A percentile compares a stretch with the other conserved stretches of the same genome.
These are phyloP conservation scores for Perognathus longimembris DNA, from an alignment of 2,113 vertebrate genomes.

Conservation along the genomic window DNA sequence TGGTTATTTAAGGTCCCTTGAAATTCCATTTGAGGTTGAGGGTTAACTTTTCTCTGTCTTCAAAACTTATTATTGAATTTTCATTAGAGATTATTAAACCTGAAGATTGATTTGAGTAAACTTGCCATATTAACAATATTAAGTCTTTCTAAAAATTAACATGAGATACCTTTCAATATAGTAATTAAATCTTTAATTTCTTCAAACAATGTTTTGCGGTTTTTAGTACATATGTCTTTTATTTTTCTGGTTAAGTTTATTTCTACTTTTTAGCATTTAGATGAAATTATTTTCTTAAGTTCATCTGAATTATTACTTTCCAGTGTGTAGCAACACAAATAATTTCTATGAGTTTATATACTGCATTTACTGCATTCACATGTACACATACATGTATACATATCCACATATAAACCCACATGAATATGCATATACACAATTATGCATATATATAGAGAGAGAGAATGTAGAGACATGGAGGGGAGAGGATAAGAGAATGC, in stretches of 20 bases:
- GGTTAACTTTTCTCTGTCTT: slow-evolving; percentile 22
- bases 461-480: no score
- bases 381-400: no score
- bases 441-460: no score
- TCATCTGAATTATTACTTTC: neutral
- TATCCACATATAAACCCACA: no score
- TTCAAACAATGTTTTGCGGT: neutral
- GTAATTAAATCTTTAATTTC: neutral
- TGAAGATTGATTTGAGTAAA: neutral
- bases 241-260: neutral
- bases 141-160: neutral
- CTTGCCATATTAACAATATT: neutral
- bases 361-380: neutral
- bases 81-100: neutral
- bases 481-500: no score
- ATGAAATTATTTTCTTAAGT: neutral
- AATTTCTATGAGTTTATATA: neutral
- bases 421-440: no score
- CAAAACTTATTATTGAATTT: neutral
- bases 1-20: no score
- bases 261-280: neutral
- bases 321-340: neutral
- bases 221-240: neutral
- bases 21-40: neutral
- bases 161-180: neutral